phyloP scores from a whole-genome alignment of 2,113 vertebrate species.

The Paratilapia polleni region DNA sequence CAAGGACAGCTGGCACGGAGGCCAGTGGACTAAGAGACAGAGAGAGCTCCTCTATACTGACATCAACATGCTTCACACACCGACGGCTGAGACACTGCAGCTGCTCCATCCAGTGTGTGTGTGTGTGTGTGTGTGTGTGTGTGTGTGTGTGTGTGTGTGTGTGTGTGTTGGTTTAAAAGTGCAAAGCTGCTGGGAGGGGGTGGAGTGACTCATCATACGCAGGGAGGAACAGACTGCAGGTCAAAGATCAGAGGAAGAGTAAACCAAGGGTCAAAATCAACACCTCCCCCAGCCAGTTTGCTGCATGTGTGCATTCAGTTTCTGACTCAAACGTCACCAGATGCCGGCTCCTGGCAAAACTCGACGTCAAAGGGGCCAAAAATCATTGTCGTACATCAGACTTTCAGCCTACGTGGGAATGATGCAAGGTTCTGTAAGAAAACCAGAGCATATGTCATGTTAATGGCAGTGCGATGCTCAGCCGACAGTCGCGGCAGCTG shows the following conservation, averaged over 20 bases:
- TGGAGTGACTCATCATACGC: slow-evolving; percentile 40
- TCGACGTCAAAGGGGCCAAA: not conserved
- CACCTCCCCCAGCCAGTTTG: not conserved
- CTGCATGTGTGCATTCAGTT: not conserved
- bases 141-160: not conserved
- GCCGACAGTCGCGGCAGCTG: slow-evolving; percentile 49
- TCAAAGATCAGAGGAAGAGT: slow-evolving; percentile 46
- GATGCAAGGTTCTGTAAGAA: slow-evolving; percentile 62
- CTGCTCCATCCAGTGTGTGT: slow-evolving; percentile 55
- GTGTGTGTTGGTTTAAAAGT: slow-evolving; percentile 18
- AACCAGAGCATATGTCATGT: slow-evolving; percentile 28
- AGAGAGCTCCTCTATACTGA: slow-evolving; percentile 57
- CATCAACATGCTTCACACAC: slow-evolving; percentile 69
- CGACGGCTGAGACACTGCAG: slow-evolving; percentile 63
- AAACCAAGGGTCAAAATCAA: not conserved
- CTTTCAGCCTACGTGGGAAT: slow-evolving; percentile 11
- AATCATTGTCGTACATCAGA: not conserved
- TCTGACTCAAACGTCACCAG: not conserved
- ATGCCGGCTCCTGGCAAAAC: not conserved
- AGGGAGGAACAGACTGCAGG: slow-evolving; percentile 28
- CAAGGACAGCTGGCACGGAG: slow-evolving; percentile 20
- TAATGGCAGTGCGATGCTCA: slow-evolving; percentile 19
- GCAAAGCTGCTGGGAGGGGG: slow-evolving; percentile 3
- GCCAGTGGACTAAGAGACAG: slow-evolving; percentile 28
- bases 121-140: not conserved